Conservation (phyloP, 2,113 vertebrate genomes). For the Callocephalon fimbriatum region DNA sequence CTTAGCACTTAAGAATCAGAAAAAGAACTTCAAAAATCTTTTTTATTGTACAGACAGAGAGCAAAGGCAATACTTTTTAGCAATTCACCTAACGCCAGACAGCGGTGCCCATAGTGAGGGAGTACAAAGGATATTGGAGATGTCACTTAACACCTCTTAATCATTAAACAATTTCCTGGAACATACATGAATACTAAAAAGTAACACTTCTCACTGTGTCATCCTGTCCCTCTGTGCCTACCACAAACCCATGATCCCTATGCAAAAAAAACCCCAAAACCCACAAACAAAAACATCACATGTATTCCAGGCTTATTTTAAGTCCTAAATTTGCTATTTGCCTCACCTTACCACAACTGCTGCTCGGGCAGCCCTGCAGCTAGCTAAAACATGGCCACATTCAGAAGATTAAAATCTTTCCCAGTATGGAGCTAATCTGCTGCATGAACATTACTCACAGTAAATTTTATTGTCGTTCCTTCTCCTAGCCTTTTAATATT, state of each 20-base stretch:
- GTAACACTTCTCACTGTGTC: too few species aligned
- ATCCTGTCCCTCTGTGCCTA: background rate
- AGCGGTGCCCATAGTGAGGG: fast-evolving
- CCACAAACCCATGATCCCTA: background rate
- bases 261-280: background rate
- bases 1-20: background rate
- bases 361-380: background rate
- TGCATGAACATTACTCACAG: background rate
- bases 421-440: background rate
- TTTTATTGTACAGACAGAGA: background rate
- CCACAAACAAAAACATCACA: background rate
- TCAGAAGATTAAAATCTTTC: background rate
- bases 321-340: background rate
- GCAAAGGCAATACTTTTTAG: background rate
- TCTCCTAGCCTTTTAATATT: background rate
- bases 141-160: background rate
- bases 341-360: background rate
- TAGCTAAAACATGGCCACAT: background rate
- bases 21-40: background rate
- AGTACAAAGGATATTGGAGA: background rate
- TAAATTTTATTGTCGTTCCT: background rate
- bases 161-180: too few species aligned
- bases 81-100: background rate
- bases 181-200: too few species aligned
- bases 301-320: background rate